Evolutionary conservation across 1,140 invertebrate genomes (phyloP).

Genomic region (Anastrepha ludens): DNA sequence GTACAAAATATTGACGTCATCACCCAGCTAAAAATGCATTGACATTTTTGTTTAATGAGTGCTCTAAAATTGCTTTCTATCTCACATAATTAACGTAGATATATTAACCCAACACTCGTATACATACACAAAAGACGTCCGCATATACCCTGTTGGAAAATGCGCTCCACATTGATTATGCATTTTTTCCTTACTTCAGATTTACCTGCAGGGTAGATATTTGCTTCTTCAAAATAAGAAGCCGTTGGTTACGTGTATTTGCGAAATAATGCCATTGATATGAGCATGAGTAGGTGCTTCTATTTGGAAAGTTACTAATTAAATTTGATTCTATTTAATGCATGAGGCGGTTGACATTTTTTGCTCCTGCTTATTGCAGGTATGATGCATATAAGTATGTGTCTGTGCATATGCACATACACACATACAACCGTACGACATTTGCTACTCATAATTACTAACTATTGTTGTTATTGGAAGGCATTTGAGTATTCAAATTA

Average conservation of each 20-base stretch:
- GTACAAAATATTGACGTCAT: too few relatives aligned
- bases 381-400: not conserved
- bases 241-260: not conserved
- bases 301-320: not conserved
- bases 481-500: not conserved
- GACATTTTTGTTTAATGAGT: constrained; percentile 39
- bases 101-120: too few relatives aligned
- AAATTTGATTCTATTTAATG: not conserved
- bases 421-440: not conserved
- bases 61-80: not conserved
- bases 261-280: not conserved
- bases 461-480: not conserved
- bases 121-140: too few relatives aligned
- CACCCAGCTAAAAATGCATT: not conserved
- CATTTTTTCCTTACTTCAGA: too few relatives aligned
- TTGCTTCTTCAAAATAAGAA: not conserved
- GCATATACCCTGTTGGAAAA: too few relatives aligned
- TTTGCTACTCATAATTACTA: not conserved
- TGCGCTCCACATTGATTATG: too few relatives aligned
- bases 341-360: not conserved
- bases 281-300: not conserved
- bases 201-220: too few relatives aligned
- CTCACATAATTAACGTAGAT: too few relatives aligned
- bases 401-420: not conserved
- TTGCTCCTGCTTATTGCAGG: not conserved